Percentiles rank a stretch among this genome's conserved stretches.
Conservation (phyloP, 2,888 invertebrate genomes). For the Azorinus chamasolen region DNA sequence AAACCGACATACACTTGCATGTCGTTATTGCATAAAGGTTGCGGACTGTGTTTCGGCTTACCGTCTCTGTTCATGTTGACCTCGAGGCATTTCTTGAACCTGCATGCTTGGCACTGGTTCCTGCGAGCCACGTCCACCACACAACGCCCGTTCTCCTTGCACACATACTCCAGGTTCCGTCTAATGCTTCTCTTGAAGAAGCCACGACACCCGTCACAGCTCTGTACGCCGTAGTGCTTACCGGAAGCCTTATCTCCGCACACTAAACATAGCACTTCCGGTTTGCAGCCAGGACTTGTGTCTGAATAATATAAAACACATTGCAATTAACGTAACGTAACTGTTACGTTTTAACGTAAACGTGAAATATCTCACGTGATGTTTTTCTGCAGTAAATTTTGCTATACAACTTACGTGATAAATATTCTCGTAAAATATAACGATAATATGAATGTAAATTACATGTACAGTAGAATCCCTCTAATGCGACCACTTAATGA, state of each 20-base stretch:
- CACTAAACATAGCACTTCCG: slow-evolving; percentile 87
- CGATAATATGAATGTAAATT: too few species aligned
- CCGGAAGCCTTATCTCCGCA: slow-evolving; percentile 88
- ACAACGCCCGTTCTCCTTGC: slow-evolving; percentile 95
- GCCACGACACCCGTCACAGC: slow-evolving; percentile 90
- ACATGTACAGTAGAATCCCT: too few species aligned
- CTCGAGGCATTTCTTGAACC: slow-evolving; percentile 95
- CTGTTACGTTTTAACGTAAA: too few species aligned
- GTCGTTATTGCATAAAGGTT: too few species aligned
- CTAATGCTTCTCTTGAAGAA: slow-evolving; percentile 98
- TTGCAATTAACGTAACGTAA: background rate
- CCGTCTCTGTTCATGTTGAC: slow-evolving; percentile 98
- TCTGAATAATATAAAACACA: slow-evolving; percentile 46
- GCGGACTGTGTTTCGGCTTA: too few species aligned
- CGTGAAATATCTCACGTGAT: too few species aligned
- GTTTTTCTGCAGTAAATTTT: too few species aligned
- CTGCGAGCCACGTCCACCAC: slow-evolving; percentile 96
- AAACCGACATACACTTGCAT: too few species aligned
- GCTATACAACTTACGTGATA: too few species aligned
- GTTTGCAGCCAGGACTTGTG: slow-evolving; percentile 65
- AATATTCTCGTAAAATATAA: too few species aligned
- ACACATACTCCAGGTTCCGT: slow-evolving; percentile 95
- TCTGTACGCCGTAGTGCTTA: slow-evolving; percentile 87
- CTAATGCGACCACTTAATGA: too few species aligned
- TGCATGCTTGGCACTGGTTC: slow-evolving; percentile 98